Base-by-base conservation (phyloP, 2,888 invertebrate genomes). In the Harpagoxenus sublaevis region DNA sequence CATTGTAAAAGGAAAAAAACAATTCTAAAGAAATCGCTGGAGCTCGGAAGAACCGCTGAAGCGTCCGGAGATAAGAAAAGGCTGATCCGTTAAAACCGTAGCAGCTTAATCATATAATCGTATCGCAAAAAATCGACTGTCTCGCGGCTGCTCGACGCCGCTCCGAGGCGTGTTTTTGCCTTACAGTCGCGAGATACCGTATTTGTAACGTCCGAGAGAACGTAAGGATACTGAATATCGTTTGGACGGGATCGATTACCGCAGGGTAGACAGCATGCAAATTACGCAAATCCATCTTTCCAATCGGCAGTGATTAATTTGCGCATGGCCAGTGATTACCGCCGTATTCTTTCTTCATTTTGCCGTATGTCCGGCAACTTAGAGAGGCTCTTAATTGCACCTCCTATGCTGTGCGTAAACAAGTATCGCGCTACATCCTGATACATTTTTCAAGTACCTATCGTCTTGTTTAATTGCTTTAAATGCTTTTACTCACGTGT, bases 251-350 rank as follows among this genome's bases (percentile, higher is more conserved):
- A 31, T 78, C 70, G 55, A 78, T 68, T 78, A 57, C 42, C 31
- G 3, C 23, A 23, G 23, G n/a, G 15, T 55, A 68, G 70, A 78
- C 45, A 70, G 45, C 45, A 45, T 70, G 15, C 23, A 70, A 78
- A 78, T 78, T 78, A 68, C 31, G 42, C 77, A 68, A 78, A 78
- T 78, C 70, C 57, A 70, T 78, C 70, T 78, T 68, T 68, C 45
- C 57, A 78, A 78, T 78, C n/a, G 42, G 12, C n/a, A 53, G 28
- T 53, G 68, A 78, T 62, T 75, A 68, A 63, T 77, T 63, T 63
- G 70, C 23, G n/a, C 57, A 45, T 39, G 55, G 55, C 0, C 45
- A 23, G 45, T 78, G 45, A 70, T 78, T 78, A 78, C 23, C 57
- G 23, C 0, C 78, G n/a, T 39, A 15, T 45, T 23, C 23, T n/a